phyloP scores from a whole-genome alignment of 2,113 vertebrate species.

The Rattus rattus region DNA sequence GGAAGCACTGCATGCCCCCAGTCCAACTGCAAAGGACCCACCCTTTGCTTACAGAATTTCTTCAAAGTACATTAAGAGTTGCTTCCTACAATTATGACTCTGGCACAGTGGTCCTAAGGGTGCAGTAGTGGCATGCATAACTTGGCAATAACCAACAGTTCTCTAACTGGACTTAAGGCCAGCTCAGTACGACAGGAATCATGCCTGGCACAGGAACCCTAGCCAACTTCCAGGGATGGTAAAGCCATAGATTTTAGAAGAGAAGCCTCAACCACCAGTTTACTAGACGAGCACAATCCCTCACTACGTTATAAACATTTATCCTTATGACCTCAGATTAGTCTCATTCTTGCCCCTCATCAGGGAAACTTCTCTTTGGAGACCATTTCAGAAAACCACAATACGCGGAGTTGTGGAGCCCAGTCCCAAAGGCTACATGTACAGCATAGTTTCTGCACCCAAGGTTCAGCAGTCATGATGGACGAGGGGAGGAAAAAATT shows the following conservation, averaged over 20 bases:
- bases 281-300: not conserved
- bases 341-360: not conserved
- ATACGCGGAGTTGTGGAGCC: not conserved
- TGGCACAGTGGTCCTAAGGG: not conserved
- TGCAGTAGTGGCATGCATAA: not conserved
- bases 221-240: not conserved
- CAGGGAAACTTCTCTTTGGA: not conserved
- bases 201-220: not conserved
- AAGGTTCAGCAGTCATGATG: not conserved
- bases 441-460: not conserved
- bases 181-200: not conserved
- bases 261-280: not conserved
- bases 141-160: not conserved
- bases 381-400: not conserved
- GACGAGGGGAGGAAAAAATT: not conserved
- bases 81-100: not conserved
- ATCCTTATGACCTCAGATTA: not conserved
- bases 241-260: not conserved
- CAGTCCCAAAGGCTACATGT: not conserved
- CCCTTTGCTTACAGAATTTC: not conserved
- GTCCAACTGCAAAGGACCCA: not conserved
- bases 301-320: not conserved
- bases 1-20: not conserved
- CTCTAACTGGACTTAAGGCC: not conserved
- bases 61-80: not conserved